Conservation (phyloP, 2,888 invertebrate species). For the Camptogramma bilineatum region DNA sequence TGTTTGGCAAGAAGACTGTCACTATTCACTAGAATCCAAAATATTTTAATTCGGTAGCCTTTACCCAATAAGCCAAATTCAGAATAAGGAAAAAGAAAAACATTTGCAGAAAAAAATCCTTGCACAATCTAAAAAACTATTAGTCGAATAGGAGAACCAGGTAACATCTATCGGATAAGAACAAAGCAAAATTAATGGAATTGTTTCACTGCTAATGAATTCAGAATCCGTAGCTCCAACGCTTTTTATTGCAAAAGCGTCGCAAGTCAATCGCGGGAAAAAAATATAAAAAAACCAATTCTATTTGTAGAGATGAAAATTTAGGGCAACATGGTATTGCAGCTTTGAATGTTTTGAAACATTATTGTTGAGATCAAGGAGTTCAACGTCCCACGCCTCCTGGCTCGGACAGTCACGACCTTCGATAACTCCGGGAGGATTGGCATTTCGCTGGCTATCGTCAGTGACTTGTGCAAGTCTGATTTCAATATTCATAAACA, state of each 20-base stretch:
- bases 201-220: conserved; percentile 21
- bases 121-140: conserved; percentile 12
- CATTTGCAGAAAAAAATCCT: neutral
- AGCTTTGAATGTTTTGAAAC: conserved; percentile 8
- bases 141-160: conserved; percentile 12
- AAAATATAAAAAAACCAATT: conserved; percentile 3
- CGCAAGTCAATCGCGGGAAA: neutral
- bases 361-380: conserved; percentile 33
- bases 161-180: conserved; percentile 5
- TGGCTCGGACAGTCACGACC: conserved; percentile 54
- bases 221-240: conserved; percentile 18
- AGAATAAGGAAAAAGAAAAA: neutral
- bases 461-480: conserved; percentile 12
- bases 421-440: conserved; percentile 59
- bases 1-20: conserved; percentile 1
- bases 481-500: conserved; percentile 24
- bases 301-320: conserved; percentile 13
- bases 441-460: conserved; percentile 42
- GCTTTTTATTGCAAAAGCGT: conserved; percentile 13
- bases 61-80: neutral
- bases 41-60: neutral
- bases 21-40: neutral
- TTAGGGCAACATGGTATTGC: conserved; percentile 6
- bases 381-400: conserved; percentile 49
- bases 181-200: conserved; percentile 13